phyloP scores from a whole-genome alignment of 2,797 vertebrate genomes.

The Argya squamiceps region DNA sequence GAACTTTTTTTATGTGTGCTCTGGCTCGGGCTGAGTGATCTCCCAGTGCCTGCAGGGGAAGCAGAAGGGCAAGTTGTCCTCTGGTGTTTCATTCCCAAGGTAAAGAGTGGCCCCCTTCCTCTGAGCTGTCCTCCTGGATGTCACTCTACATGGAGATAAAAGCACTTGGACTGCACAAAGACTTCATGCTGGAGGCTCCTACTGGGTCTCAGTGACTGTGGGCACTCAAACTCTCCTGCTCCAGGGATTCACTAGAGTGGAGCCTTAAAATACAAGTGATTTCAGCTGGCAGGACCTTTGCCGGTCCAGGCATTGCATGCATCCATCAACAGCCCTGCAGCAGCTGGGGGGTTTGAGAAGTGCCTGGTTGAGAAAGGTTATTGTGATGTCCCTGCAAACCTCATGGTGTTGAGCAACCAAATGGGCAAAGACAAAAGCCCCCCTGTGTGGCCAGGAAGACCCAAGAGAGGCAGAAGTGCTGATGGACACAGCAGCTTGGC shows the following conservation, averaged over 20 bases:
- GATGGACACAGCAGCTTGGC: too few species aligned
- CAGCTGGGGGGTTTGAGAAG: background rate
- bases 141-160: background rate
- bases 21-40: background rate
- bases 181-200: background rate
- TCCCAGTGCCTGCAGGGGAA: rapidly evolving
- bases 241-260: background rate
- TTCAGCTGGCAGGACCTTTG: background rate
- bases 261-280: background rate
- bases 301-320: background rate
- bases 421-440: background rate
- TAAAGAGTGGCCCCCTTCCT: rapidly evolving
- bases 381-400: background rate
- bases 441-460: rapidly evolving
- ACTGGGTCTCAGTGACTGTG: rapidly evolving
- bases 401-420: background rate
- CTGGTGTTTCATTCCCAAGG: background rate
- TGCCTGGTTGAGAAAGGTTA: background rate
- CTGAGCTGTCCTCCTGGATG: background rate
- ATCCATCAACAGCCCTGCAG: background rate
- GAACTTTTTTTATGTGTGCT: rapidly evolving
- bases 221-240: background rate
- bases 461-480: background rate
- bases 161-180: background rate
- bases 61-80: background rate